Evolutionary conservation across 2,888 invertebrate species (phyloP).

Genomic region (Drosophila recens): DNA sequence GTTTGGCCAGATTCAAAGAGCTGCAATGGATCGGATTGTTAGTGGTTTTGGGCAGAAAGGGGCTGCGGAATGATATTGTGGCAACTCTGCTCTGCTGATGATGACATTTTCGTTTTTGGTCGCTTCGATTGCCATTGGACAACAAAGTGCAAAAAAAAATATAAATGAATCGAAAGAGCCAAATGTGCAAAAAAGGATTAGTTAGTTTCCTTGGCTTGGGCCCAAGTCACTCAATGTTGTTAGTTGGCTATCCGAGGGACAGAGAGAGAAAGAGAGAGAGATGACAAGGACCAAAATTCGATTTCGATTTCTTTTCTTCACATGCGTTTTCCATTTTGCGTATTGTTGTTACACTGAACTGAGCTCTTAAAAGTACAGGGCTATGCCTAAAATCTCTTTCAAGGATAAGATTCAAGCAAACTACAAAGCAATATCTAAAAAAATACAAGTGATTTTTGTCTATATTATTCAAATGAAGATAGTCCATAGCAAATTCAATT

Average conservation of each 20-base stretch:
- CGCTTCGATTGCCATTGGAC: slow-evolving; percentile 65
- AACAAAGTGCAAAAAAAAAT: slow-evolving; percentile 12
- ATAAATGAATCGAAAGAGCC: slow-evolving; percentile 28
- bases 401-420: neutral
- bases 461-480: neutral
- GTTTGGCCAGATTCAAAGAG: slow-evolving; percentile 44
- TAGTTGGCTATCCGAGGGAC: slow-evolving; percentile 31
- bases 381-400: slow-evolving; percentile 1
- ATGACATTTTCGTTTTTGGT: slow-evolving; percentile 77
- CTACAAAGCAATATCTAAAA: neutral
- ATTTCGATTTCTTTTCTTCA: slow-evolving; percentile 37
- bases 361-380: slow-evolving; percentile 9
- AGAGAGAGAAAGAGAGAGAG: slow-evolving; percentile 1
- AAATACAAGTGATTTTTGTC: neutral
- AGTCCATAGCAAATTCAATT: neutral
- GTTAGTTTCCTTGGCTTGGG: slow-evolving; percentile 59
- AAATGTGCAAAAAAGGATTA: slow-evolving; percentile 77
- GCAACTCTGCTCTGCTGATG: slow-evolving; percentile 64
- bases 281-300: slow-evolving; percentile 52
- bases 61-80: neutral
- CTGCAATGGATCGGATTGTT: slow-evolving; percentile 57
- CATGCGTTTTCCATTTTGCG: slow-evolving; percentile 51
- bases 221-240: slow-evolving; percentile 68
- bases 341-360: slow-evolving; percentile 40
- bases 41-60: slow-evolving; percentile 17